These are phyloP conservation scores for Darevskia mixta DNA, from an alignment of 2,797 vertebrate species.

Conservation along the genomic window DNA sequence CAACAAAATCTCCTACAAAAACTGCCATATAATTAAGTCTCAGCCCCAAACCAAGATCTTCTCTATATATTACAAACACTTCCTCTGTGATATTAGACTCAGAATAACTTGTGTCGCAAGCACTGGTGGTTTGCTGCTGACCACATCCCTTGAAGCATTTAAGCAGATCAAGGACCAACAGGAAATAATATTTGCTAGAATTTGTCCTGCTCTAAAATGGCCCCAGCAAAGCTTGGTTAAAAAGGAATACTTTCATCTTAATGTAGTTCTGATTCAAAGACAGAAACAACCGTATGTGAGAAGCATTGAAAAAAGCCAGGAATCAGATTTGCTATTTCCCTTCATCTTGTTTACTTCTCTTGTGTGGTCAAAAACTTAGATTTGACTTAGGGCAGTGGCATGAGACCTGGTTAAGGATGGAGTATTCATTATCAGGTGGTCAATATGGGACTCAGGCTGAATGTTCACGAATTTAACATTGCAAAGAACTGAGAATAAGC, in stretches of 20 bases:
- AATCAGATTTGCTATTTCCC: neutral
- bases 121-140: neutral
- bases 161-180: neutral
- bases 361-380: neutral
- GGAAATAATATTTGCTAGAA: neutral
- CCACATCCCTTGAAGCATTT: neutral
- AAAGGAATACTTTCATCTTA: neutral
- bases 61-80: neutral
- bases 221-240: neutral
- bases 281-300: neutral
- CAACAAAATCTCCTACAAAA: neutral
- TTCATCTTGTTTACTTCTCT: neutral
- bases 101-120: neutral
- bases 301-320: neutral
- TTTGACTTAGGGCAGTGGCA: neutral
- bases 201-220: neutral
- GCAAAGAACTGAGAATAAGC: too few relatives aligned
- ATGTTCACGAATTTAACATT: neutral
- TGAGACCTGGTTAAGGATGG: neutral
- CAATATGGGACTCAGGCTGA: neutral
- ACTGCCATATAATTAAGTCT: neutral
- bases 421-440: neutral
- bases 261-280: neutral
- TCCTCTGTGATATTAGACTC: neutral
- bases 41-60: neutral